Evolutionary conservation across 2,888 invertebrate genomes (phyloP).

Genomic region (Smittia aterrima): DNA sequence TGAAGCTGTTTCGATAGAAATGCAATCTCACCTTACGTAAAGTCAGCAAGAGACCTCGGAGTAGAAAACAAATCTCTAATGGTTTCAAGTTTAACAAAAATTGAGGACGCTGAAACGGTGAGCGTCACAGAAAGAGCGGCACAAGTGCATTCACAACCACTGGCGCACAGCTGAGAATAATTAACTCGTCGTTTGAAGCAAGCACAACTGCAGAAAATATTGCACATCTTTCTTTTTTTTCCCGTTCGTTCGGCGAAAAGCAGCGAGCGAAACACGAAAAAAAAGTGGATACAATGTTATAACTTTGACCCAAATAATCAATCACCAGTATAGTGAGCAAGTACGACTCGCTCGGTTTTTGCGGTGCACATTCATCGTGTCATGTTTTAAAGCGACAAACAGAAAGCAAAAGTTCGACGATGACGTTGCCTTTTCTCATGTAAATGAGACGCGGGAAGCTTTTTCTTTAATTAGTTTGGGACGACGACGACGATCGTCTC

Average conservation of each 20-base stretch:
- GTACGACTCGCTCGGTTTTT: background rate
- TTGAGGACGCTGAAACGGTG: conserved; percentile 17
- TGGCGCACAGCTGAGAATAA: background rate
- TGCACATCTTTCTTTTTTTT: too few species aligned
- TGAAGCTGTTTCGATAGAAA: background rate
- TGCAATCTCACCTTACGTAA: background rate
- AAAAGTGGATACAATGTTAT: conserved; percentile 35
- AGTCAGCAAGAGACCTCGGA: background rate
- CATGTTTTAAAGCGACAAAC: background rate
- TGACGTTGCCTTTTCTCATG: background rate
- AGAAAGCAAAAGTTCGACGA: too few species aligned
- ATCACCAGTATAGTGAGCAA: conserved; percentile 19
- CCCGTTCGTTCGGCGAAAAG: too few species aligned
- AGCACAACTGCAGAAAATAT: too few species aligned
- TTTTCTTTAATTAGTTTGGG: too few species aligned
- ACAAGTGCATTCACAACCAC: conserved; percentile 31
- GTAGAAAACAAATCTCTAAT: conserved; percentile 28
- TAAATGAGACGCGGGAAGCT: background rate
- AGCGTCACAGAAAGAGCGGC: background rate
- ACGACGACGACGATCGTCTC: background rate
- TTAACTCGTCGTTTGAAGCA: background rate
- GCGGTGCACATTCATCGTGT: background rate
- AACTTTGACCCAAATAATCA: conserved; percentile 40
- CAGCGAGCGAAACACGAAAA: too few species aligned
- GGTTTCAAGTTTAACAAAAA: conserved; percentile 34